A percentile compares a stretch with the other conserved stretches of the same genome.
Conservation (phyloP, 2,888 invertebrate genomes). For the Nowickia ferox region DNA sequence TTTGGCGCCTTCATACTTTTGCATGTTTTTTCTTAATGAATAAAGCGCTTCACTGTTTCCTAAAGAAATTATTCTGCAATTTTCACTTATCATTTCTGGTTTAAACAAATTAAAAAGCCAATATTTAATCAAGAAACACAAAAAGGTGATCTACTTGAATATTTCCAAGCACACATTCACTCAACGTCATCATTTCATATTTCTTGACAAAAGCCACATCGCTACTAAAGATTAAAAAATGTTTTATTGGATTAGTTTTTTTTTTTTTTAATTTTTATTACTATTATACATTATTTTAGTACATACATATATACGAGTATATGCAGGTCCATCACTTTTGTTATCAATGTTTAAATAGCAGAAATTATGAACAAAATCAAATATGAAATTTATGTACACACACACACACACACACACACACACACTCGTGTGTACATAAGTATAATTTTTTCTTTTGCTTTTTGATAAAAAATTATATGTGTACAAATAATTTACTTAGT, state of each 20-base stretch:
- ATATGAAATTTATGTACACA: conserved; percentile 4
- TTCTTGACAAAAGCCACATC: neutral
- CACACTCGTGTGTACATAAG: too few relatives aligned
- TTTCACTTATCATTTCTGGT: neutral
- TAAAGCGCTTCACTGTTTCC: too few relatives aligned
- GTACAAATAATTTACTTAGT: conserved; percentile 41
- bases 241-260: neutral
- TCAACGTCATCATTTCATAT: neutral
- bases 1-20: too few relatives aligned
- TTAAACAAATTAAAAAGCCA: conserved; percentile 12
- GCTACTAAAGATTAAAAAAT: neutral
- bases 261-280: neutral
- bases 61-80: neutral
- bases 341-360: conserved; percentile 35
- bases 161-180: neutral
- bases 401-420: neutral
- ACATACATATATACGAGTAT: too few relatives aligned
- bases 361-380: conserved; percentile 6
- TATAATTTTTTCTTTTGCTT: neutral
- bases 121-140: conserved; percentile 5
- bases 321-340: conserved; percentile 9
- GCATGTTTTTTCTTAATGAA: too few relatives aligned
- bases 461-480: neutral
- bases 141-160: neutral
- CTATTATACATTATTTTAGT: too few relatives aligned